Percentiles rank a stretch among this genome's conserved stretches.
phyloP scores from a whole-genome alignment of 2,888 invertebrate genomes.

The Ochropacha duplaris region DNA sequence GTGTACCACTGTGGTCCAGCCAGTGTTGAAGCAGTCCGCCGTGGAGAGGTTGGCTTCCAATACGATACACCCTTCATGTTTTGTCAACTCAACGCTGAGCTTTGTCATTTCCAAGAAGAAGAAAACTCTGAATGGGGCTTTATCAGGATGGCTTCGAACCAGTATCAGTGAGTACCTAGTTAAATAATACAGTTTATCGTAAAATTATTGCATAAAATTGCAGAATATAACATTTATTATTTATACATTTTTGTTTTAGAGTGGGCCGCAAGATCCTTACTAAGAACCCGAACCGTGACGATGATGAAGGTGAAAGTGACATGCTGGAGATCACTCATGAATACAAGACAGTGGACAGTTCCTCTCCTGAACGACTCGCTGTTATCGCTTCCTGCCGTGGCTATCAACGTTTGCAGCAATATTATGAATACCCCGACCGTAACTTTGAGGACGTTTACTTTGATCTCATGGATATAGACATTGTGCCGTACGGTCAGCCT shows the following conservation, averaged over 20 bases:
- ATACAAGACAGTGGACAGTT: slow-evolving; percentile 85
- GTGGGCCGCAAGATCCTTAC: slow-evolving; percentile 87
- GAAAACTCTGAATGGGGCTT: slow-evolving; percentile 87
- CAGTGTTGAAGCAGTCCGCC: slow-evolving; percentile 86
- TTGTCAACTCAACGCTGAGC: slow-evolving; percentile 90
- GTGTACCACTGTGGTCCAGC: slow-evolving; percentile 85
- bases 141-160: slow-evolving; percentile 84
- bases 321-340: slow-evolving; percentile 85
- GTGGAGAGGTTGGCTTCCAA: slow-evolving; percentile 88
- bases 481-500: slow-evolving; percentile 85
- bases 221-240: background rate
- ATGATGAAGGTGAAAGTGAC: slow-evolving; percentile 85
- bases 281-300: slow-evolving; percentile 84
- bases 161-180: slow-evolving; percentile 85
- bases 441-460: slow-evolving; percentile 85
- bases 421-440: slow-evolving; percentile 83
- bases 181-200: background rate
- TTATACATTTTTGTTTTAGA: slow-evolving; percentile 53
- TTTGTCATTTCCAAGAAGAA: slow-evolving; percentile 88
- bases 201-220: background rate
- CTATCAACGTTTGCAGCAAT: slow-evolving; percentile 83
- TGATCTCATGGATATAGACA: slow-evolving; percentile 86
- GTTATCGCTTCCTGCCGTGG: slow-evolving; percentile 87
- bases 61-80: slow-evolving; percentile 90
- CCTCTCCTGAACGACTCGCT: slow-evolving; percentile 85